Base-by-base conservation (phyloP, 2,113 vertebrate species). In the Poeciliopsis turrubarensis region DNA sequence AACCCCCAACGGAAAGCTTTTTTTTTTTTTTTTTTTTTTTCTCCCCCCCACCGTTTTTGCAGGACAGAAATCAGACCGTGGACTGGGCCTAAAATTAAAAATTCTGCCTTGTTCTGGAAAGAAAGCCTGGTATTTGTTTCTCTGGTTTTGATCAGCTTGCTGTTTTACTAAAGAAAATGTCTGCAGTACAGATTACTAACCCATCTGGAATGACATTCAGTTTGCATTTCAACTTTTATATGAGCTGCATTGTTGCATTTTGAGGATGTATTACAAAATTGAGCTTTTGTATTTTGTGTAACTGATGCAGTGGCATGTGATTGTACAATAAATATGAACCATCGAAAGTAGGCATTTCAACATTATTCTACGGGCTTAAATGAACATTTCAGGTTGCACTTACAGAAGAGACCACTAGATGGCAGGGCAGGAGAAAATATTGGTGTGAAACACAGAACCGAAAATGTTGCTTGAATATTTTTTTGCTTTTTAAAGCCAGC, bases 291-390 rank as follows among this genome's bases (percentile, higher is more conserved):
- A 78, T 81, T 86, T 70, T 88, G 76, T 87, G 73, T 81, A 82
- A 80, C 70, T 86, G 82, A 84, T 80, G 73, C 78, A 26, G 77
- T 69, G 17, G 70, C 73, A 70, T 79, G 77, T 77, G 80, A 29
- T 79, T 93, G 88, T 87, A 86, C 89, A 88, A 84, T 83, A 75
- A 85, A 83, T 68, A 77, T 82, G 51, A 73, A 83, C 62, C 81
- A 92, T 87, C 87, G 79, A 66, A 69, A 26, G 4, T 7, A 29
- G 32, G 14, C 4, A 37, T 54, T n/a, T 44, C n/a, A 12, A 39
- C 32, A 27, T 72, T 32, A 0, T 15, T 67, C 64, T 1, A 2
- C 54, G 22, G 25, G 25, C 10, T 37, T 47, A 22, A 54, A 26
- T 31, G n/a, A 11, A 39, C 1, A 17, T 8, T 22, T 60, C 12